A percentile compares a stretch with the other conserved stretches of the same genome.
Conservation (phyloP, 2,797 vertebrate species). For the Epinephelus awoara region DNA sequence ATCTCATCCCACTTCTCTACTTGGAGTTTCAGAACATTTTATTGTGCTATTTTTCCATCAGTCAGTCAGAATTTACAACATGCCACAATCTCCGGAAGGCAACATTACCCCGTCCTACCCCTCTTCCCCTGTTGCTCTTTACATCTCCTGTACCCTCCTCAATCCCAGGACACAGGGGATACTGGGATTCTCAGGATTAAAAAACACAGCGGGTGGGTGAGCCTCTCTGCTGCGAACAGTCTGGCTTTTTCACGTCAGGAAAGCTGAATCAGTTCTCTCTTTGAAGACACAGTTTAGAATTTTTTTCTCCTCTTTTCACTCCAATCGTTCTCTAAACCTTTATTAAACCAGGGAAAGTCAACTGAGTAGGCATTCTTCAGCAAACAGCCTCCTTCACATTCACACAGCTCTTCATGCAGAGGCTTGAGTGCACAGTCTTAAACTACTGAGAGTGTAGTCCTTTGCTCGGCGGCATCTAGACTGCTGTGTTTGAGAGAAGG, state of each 20-base stretch:
- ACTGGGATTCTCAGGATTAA: constrained; percentile 55
- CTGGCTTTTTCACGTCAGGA: constrained; percentile 33
- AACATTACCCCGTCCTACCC: constrained; percentile 7
- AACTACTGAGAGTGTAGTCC: neutral
- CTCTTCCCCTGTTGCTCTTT: constrained; percentile 17
- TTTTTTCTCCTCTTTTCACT: constrained; percentile 16
- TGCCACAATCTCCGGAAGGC: constrained; percentile 7
- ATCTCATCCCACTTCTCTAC: neutral
- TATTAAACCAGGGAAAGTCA: constrained; percentile 43
- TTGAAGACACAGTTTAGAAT: constrained; percentile 45
- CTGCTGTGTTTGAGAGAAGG: neutral
- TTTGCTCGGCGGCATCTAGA: constrained; percentile 6
- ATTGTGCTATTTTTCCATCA: constrained; percentile 15
- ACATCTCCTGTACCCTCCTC: constrained; percentile 6
- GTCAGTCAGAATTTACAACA: constrained; percentile 1
- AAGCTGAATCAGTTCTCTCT: constrained; percentile 49
- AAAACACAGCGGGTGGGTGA: constrained; percentile 40
- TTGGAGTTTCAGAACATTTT: neutral
- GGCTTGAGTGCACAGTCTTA: neutral
- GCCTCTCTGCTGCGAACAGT: constrained; percentile 25
- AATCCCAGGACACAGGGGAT: constrained; percentile 20
- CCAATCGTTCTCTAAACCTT: constrained; percentile 33
- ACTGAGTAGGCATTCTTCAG: constrained; percentile 16
- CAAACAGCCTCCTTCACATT: constrained; percentile 10
- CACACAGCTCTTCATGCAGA: neutral